Evolutionary conservation across 1,140 invertebrate genomes (phyloP).

Genomic region (Cyphomyrmex costatus): DNA sequence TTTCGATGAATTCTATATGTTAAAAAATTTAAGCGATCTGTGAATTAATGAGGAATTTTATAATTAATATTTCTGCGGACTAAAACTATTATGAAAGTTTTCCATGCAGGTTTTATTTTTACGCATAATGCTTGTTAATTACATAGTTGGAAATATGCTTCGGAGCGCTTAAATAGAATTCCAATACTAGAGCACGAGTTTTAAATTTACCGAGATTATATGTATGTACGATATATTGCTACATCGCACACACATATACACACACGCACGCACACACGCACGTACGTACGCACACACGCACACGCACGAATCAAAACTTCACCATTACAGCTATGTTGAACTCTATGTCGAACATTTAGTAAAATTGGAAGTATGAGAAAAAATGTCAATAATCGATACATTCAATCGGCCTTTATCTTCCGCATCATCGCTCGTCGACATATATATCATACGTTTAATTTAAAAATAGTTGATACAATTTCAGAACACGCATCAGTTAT

Average conservation of each 20-base stretch:
- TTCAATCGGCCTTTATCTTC: constrained; percentile 27
- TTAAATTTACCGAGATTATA: constrained; percentile 38
- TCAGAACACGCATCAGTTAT: constrained; percentile 23
- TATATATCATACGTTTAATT: constrained; percentile 21
- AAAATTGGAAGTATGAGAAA: constrained; percentile 35
- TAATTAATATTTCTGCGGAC: constrained; percentile 18
- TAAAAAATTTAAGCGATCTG: constrained; percentile 1
- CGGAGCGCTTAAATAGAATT: constrained; percentile 31
- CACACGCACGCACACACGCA: too few relatives aligned
- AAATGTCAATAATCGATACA: constrained; percentile 38
- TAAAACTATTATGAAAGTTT: constrained; percentile 12
- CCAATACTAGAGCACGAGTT: constrained; percentile 16
- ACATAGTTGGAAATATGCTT: constrained; percentile 18
- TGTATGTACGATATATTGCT: constrained; percentile 32
- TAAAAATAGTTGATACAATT: constrained; percentile 44
- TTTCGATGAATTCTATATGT: constrained; percentile 3
- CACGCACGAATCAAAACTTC: constrained; percentile 12
- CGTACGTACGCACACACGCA: too few relatives aligned
- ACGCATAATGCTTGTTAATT: constrained; percentile 25
- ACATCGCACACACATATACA: background rate
- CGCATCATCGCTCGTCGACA: background rate
- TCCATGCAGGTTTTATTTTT: background rate
- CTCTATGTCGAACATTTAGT: constrained; percentile 24
- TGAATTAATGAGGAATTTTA: constrained; percentile 28
- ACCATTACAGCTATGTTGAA: background rate